Base-by-base conservation (phyloP, 1,140 invertebrate genomes). In the Plodia interpunctella region DNA sequence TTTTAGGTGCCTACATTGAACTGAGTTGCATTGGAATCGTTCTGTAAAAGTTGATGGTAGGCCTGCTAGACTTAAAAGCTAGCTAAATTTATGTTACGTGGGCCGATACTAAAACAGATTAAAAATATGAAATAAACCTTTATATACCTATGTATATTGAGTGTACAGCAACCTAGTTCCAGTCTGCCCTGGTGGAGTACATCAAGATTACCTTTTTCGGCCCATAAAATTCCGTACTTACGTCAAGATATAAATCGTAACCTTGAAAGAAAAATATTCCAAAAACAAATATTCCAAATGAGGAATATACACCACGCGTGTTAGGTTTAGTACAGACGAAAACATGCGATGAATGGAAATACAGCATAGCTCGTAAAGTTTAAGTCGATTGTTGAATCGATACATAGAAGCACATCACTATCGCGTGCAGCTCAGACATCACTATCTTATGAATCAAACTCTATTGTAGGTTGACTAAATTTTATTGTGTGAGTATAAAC, bases 321-420 rank as follows among this genome's bases (percentile, higher is more conserved):
- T 32, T 32, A 44, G 13, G 38, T 44, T 44, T 15, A 44, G 38
- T 13, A 25, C 21, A 6, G 38, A 15, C n/a, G 15, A 44, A 13
- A 53, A 30, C 59, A 60, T 53, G 50, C 55, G 35, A 64, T 63
- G 62, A 66, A 63, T 62, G 65, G 58, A 44, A 64, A 60, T 38
- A 59, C 38, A 28, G 19, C 11, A 64, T 53, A 59, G 58, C 53
- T 65, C 52, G 55, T 9, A n/a, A 65, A 65, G 59, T 55, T 66
- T 57, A 64, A n/a, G n/a, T 50, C 51, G 57, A 30, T 69, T 76
- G 77, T 82, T 77, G 60, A 80, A 84, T 87, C 83, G 78, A 87
- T 87, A 78, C 17, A 18, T 53, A 53, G 51, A 55, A 55, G 72
- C 68, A 76, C 84, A 84, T 79, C 85, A 83, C 85, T 86, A 78